Evolutionary conservation across 1,140 invertebrate species (phyloP), one percentile per base, ranked within the genome.

Genomic region (Drosophila biarmipes): DNA sequence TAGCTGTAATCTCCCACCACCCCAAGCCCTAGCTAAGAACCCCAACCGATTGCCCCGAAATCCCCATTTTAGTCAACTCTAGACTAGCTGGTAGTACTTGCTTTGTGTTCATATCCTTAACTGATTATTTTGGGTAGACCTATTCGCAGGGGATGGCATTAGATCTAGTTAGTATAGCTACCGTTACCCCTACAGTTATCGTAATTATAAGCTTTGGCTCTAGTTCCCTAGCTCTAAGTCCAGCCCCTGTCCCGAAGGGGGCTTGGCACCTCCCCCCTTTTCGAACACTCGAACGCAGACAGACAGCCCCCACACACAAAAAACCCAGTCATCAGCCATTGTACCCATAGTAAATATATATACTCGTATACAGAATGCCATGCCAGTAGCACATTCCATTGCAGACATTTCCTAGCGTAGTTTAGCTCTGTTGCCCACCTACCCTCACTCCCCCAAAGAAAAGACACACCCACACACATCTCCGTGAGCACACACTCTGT

Each of bases 321-420:
- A 21, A 61, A 24, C 21, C 57, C 11, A 14, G 24, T 64, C 58
- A 66, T 59, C 4, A 15, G 15, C 58, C 17, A 62, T 27, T 64
- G 46, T 29, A 63, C 21, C 31, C 27, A 38, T 19, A 64, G 31
- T 37, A 29, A 15, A 57, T 63, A 57, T 42, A 31, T 45, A 49
- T 61, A 35, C 21, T 17, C 15, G 19, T 37, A 46, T 61, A 46
- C 7, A 35, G 27, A 21, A 35, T 46, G 38, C 31, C 64, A 71
- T 69, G 49, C 53, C 49, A 69, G 63, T 54, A 69, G 66, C 66
- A 69, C 67, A 71, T 56, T 69, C 67, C 66, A 69, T 69, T 35
- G 51, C 64, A 37, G 51, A 56, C 51, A 69, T 69, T 24, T 71
- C 42, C 42, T 69, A 71, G 67, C 67, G 67, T 71, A 71, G 67